Evolutionary conservation across 2,113 vertebrate genomes (phyloP), one percentile per base, ranked within the genome.

Genomic region (Engystomops pustulosus): DNA sequence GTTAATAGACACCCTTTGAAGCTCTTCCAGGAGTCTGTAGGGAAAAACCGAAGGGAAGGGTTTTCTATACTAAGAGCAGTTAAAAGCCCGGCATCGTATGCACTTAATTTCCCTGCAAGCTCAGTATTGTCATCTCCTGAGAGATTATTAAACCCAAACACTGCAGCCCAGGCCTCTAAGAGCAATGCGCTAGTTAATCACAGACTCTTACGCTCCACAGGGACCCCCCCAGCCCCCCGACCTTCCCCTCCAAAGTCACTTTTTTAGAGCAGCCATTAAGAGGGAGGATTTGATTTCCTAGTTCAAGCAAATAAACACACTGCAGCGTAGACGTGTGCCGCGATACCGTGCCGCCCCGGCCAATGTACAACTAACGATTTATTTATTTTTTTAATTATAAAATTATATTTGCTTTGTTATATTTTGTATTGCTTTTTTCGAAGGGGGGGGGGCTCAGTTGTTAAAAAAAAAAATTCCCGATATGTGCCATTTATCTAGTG

Each of bases 41-140:
- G 62, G 62, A 67, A 67, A 67, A 67, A n/a, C n/a, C n/a, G 34
- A 36, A 36, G 62, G 62, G 74, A 70, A 79, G 72, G 60, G 58
- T 58, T 67, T 62, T 80, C 58, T 47, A 68, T 49, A 62, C 77
- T 67, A 32, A 23, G 15, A 60, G 74, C 65, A 83, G 75, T 55
- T 51, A 38, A 72, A 82, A 84, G 81, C 4, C 14, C 30, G 11
- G 18, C 51, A 55, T 71, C 86, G 76, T 51, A n/a, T 30, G 11
- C 81, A 86, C 85, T 67, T 81, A 45, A 49, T 86, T 80, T 86
- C 83, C 87, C 88, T 17, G 3, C 65, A 74, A 82, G 76, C 86
- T 69, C 23, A 45, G 17, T 72, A 60, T 84, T 77, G 65, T 23
- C 83, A 55, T 47, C 38, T 77, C 84, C 74, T 65, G n/a, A n/a